Percentiles rank a stretch among this genome's conserved stretches.
Evolutionary conservation across 2,888 invertebrate genomes (phyloP).

Genomic region (Sinopyrophorus schimmeli): DNA sequence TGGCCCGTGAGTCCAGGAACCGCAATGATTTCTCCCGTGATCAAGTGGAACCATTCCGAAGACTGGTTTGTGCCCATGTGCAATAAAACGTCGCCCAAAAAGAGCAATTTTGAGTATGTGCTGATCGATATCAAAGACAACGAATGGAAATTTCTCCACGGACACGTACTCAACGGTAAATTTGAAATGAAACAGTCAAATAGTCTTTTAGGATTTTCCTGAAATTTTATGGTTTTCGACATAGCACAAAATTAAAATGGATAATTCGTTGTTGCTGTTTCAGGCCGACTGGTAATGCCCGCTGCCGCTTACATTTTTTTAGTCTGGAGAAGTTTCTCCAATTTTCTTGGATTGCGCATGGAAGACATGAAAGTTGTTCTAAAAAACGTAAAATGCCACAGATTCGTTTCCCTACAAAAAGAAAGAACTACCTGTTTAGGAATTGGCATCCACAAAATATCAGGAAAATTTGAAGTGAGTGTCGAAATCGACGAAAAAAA

Average conservation of each 20-base stretch:
- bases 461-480: conserved; percentile 49
- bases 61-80: conserved; percentile 75
- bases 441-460: conserved; percentile 41
- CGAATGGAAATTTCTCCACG: conserved; percentile 71
- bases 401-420: conserved; percentile 61
- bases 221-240: too few relatives aligned
- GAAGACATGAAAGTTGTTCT: conserved; percentile 60
- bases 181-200: too few relatives aligned
- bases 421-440: conserved; percentile 44
- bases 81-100: conserved; percentile 67
- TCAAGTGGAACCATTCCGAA: conserved; percentile 87
- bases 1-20: conserved; percentile 87
- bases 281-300: conserved; percentile 57
- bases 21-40: conserved; percentile 78
- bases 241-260: too few relatives aligned
- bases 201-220: too few relatives aligned
- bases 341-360: conserved; percentile 48
- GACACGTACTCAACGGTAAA: conserved; percentile 84
- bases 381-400: conserved; percentile 62
- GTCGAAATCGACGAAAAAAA: too few relatives aligned
- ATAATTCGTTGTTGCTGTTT: conserved; percentile 2
- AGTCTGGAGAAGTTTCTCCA: conserved; percentile 61
- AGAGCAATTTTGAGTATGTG: conserved; percentile 67
- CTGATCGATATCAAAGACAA: conserved; percentile 65
- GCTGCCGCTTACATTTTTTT: conserved; percentile 62